Percentiles rank a stretch among this genome's conserved stretches.
These are phyloP conservation scores for Tipula unca DNA, from an alignment of 2,888 invertebrate genomes.

Conservation along the genomic window DNA sequence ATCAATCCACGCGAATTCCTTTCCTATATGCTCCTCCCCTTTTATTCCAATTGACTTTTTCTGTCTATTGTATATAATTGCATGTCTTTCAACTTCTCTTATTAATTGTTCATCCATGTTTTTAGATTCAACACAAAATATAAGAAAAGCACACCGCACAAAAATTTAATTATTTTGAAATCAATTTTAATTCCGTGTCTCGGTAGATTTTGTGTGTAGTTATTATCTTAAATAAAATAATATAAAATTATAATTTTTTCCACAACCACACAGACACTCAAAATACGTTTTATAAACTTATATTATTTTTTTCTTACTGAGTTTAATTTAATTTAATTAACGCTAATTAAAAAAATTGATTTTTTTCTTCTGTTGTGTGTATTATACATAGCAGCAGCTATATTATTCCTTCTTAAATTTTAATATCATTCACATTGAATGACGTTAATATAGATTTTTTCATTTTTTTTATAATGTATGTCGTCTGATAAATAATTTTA, in stretches of 20 bases:
- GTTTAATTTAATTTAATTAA: constrained; percentile 17
- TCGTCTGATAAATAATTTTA: not conserved
- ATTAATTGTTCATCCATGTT: constrained; percentile 42
- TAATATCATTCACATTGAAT: constrained; percentile 3
- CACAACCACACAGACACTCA: not conserved
- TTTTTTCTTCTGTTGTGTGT: not conserved
- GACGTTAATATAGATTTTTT: constrained; percentile 14
- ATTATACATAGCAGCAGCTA: not conserved
- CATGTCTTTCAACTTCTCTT: constrained; percentile 40
- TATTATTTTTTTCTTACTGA: not conserved
- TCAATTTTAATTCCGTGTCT: not conserved
- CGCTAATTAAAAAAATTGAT: constrained; percentile 18
- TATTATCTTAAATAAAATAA: not conserved
- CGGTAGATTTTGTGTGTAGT: not conserved
- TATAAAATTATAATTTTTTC: not conserved
- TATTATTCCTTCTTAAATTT: not conserved
- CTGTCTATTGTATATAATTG: constrained; percentile 41
- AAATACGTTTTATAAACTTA: not conserved
- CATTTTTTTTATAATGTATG: not conserved
- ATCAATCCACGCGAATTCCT: constrained; percentile 40
- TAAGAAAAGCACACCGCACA: not conserved
- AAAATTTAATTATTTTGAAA: not conserved
- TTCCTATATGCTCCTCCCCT: constrained; percentile 38
- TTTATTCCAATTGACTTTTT: constrained; percentile 34
- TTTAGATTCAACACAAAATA: not conserved